Base-by-base conservation (phyloP, 2,113 vertebrate species). In the Etheostoma spectabile region DNA sequence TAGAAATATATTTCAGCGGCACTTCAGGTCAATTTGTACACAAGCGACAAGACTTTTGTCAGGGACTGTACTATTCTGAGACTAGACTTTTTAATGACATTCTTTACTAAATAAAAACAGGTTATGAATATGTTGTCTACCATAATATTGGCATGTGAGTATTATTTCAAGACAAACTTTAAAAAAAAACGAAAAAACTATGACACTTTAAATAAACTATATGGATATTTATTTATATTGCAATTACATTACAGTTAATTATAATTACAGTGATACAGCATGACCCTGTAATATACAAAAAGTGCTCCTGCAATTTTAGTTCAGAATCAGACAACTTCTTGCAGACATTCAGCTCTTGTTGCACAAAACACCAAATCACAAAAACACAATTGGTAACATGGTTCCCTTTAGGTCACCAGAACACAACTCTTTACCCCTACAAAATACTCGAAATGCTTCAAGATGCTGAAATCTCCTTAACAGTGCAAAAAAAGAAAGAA, bases 201-300 rank as follows among this genome's bases (percentile, higher is more conserved):
- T n/a, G 35, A 85, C 77, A 51, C 55, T 67, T 48, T 24, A 56
- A 51, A 70, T 76, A 56, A 60, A 71, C 60, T 55, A 42, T 66
- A 80, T 49, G 57, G 68, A 75, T 61, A 64, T 93, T 94, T 92
- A 92, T 93, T 94, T 85, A 85, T 75, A 89, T 78, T 53, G 87
- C 88, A 90, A 88, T 91, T 86, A 91, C 89, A 85, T 88, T 74
- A 90, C 86, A 84, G 57, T 66, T 59, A 55, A 53, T 81, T n/a
- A 68, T 84, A 69, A 55, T 73, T 90, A 77, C 80, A 83, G 49
- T 51, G 46, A 67, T 74, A 78, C 82, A 82, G 82, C 84, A 60
- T 11, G 18, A 86, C 69, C 67, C 56, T 63, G 56, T 77, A 69
- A 90, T 70, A 76, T 78, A 86, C 71, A 86, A 82, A 87, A 91